Conservation (phyloP, 1,140 invertebrate genomes). For the Reticulitermes speratus region DNA sequence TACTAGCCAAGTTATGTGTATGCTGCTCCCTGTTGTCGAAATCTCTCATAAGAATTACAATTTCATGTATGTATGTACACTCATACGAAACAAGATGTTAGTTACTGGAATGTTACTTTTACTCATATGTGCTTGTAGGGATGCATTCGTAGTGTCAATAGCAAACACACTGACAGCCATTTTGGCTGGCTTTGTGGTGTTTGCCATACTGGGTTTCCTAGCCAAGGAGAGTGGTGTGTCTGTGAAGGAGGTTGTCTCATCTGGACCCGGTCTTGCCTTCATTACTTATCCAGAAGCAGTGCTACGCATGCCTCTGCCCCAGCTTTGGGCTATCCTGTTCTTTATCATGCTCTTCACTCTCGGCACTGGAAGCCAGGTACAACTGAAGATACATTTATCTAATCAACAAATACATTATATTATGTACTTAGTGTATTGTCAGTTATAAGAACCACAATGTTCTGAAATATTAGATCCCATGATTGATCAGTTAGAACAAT, state of each 20-base stretch:
- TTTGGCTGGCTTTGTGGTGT: conserved; percentile 74
- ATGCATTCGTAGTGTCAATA: conserved; percentile 65
- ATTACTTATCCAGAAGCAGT: conserved; percentile 80
- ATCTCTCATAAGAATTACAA: no score
- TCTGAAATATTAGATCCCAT: not conserved
- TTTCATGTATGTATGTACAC: no score
- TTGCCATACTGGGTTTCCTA: conserved; percentile 79
- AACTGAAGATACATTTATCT: not conserved
- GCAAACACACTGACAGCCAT: conserved; percentile 72
- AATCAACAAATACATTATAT: no score
- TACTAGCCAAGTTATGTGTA: no score
- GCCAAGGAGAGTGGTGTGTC: conserved; percentile 63
- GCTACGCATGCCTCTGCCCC: conserved; percentile 71
- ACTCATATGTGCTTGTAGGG: conserved; percentile 45
- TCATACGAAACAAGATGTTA: not conserved
- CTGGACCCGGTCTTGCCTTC: conserved; percentile 77
- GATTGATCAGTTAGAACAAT: no score
- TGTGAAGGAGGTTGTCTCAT: conserved; percentile 58
- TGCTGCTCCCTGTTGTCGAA: no score
- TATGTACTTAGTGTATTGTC: not conserved
- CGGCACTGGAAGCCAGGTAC: conserved; percentile 66
- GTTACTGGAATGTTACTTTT: not conserved
- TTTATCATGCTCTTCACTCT: conserved; percentile 84
- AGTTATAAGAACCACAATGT: not conserved
- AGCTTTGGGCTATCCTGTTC: conserved; percentile 78